Evolutionary conservation across 1,140 invertebrate species (phyloP).

Genomic region (Ceratoteleas bidentatus): DNA sequence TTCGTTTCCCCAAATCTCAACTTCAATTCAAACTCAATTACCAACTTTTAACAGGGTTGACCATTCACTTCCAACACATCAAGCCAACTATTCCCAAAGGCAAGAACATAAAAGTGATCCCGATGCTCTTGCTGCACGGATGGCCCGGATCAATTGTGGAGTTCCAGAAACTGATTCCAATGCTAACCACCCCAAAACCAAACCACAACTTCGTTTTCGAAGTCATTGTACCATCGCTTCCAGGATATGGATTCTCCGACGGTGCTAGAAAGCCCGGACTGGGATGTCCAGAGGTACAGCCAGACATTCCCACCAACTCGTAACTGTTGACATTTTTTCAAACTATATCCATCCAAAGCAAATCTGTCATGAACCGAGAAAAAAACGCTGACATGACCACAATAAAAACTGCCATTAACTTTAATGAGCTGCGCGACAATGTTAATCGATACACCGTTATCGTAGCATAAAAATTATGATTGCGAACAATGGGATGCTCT

Average conservation of each 20-base stretch:
- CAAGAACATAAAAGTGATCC: constrained; percentile 83
- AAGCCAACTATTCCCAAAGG: constrained; percentile 81
- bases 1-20: neutral
- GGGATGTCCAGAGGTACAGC: constrained; percentile 66
- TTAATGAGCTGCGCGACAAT: too few relatives aligned
- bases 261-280: constrained; percentile 73
- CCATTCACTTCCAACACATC: constrained; percentile 86
- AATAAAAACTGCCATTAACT: too few relatives aligned
- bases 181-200: constrained; percentile 83
- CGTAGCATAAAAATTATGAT: too few relatives aligned
- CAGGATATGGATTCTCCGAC: constrained; percentile 90
- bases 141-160: constrained; percentile 95
- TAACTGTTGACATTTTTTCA: too few relatives aligned
- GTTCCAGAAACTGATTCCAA: constrained; percentile 91
- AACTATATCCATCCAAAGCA: too few relatives aligned
- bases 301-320: neutral
- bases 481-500: too few relatives aligned
- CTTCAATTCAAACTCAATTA: constrained; percentile 77
- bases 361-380: too few relatives aligned
- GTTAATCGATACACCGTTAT: too few relatives aligned
- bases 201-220: constrained; percentile 88
- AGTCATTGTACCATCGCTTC: constrained; percentile 88
- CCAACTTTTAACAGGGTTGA: constrained; percentile 82
- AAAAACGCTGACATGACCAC: too few relatives aligned
- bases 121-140: constrained; percentile 90